Evolutionary conservation across 1,140 invertebrate genomes (phyloP).

Genomic region (Drosophila sproati): DNA sequence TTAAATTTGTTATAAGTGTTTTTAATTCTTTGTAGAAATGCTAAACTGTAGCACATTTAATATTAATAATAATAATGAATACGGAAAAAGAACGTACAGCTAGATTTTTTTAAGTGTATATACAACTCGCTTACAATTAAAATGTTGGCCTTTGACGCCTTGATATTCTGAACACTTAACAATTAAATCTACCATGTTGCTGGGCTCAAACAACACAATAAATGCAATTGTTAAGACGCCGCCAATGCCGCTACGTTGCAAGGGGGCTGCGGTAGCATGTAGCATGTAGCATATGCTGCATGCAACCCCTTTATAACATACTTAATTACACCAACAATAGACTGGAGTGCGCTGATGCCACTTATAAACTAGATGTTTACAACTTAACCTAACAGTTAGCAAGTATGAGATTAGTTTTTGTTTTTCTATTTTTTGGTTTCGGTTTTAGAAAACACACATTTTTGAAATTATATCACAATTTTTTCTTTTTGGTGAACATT

Average conservation of each 20-base stretch:
- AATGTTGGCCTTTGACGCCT: constrained; percentile 18
- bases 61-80: constrained; percentile 9
- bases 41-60: constrained; percentile 22
- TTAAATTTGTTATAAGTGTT: constrained; percentile 5
- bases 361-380: constrained; percentile 16
- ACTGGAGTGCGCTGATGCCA: constrained; percentile 26
- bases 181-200: constrained; percentile 78
- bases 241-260: constrained; percentile 51
- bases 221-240: constrained; percentile 58
- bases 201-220: constrained; percentile 83
- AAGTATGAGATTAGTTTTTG: constrained; percentile 30
- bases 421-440: constrained; percentile 23
- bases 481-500: constrained; percentile 47
- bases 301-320: constrained; percentile 64
- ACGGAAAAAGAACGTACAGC: constrained; percentile 11
- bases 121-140: constrained; percentile 40
- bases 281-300: not conserved
- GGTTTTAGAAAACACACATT: constrained; percentile 69
- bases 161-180: constrained; percentile 26
- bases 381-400: constrained; percentile 45
- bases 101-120: constrained; percentile 21
- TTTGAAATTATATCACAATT: constrained; percentile 81
- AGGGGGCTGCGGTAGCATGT: constrained; percentile 42
- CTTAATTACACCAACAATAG: constrained; percentile 47
- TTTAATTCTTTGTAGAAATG: not conserved